Base-by-base conservation (phyloP, 2,797 vertebrate species). In the Pogonophryne albipinna region DNA sequence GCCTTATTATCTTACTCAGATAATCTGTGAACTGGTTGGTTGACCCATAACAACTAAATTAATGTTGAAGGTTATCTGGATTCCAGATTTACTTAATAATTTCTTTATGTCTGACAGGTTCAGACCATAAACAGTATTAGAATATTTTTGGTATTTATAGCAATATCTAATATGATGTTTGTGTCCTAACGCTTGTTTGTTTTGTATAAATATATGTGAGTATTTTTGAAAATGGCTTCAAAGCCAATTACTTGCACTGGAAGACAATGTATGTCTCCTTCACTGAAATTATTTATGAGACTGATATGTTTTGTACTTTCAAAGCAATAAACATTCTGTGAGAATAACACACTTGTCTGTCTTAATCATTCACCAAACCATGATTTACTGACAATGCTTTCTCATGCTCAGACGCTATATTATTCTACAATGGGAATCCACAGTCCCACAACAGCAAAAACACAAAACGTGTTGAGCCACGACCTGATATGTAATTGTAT, bases 71-170 rank as follows among this genome's bases (percentile, higher is more conserved):
- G 49, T 17, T 16, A 46, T 71, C 70, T 87, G 80, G 78, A 80
- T 20, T 87, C 61, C 77, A 65, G 57, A 81, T 76, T 80, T 75
- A 45, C 69, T 76, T 47, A 85, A 58, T 62, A 66, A 83, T 78
- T 85, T 79, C 47, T 74, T 45, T 62, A 65, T 63, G 90, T 94
- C 94, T 95, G 92, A 93, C 94, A 76, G 94, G 94, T 75, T 94
- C 95, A 94, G 93, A 90, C 83, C 66, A 4, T 66, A 60, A 76
- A 87, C 76, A 90, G 69, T 92, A 90, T 92, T 92, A 52, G 62
- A 87, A 84, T 88, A 85, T 86, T 86, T 38, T 87, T 90, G 68
- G 51, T 92, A 92, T 92, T 91, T 92, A 92, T 92, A 89, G 62
- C 72, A 82, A 72, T 85, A 82, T 87, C 66, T 88, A 72, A 75